These are phyloP conservation scores for Trogon surrucura DNA, from an alignment of 2,113 vertebrate genomes.

Conservation along the genomic window DNA sequence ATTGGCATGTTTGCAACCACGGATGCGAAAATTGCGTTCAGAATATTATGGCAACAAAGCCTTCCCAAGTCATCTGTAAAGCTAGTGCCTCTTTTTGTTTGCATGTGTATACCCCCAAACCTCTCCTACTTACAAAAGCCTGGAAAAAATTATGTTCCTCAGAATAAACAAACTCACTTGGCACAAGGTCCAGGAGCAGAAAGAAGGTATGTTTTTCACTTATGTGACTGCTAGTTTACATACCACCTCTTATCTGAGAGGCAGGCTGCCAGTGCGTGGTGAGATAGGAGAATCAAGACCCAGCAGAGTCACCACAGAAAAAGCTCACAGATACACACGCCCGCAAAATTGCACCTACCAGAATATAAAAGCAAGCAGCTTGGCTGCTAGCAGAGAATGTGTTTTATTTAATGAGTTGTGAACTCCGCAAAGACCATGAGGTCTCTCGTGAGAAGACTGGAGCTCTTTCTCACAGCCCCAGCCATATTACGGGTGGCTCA, in stretches of 20 bases:
- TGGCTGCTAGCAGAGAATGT: background rate
- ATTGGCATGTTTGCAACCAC: background rate
- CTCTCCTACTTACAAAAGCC: background rate
- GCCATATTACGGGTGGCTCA: background rate
- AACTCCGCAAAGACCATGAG: background rate
- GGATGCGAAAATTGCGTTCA: background rate
- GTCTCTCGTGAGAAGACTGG: background rate
- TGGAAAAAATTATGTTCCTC: background rate
- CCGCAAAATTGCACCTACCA: background rate
- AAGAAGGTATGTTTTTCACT: background rate
- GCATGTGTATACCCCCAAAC: fast-evolving
- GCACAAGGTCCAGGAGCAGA: background rate
- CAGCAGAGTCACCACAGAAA: background rate
- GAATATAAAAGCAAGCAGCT: background rate
- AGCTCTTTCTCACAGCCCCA: background rate
- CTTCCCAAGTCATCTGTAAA: background rate
- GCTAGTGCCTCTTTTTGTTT: background rate
- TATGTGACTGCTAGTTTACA: background rate
- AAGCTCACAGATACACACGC: background rate
- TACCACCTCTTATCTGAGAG: background rate
- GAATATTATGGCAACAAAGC: background rate
- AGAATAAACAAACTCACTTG: background rate
- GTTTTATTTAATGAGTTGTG: background rate
- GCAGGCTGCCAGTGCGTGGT: background rate
- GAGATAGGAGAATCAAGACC: background rate